These are phyloP conservation scores for Anolis carolinensis DNA, from an alignment of 2,113 vertebrate species.

Conservation along the genomic window DNA sequence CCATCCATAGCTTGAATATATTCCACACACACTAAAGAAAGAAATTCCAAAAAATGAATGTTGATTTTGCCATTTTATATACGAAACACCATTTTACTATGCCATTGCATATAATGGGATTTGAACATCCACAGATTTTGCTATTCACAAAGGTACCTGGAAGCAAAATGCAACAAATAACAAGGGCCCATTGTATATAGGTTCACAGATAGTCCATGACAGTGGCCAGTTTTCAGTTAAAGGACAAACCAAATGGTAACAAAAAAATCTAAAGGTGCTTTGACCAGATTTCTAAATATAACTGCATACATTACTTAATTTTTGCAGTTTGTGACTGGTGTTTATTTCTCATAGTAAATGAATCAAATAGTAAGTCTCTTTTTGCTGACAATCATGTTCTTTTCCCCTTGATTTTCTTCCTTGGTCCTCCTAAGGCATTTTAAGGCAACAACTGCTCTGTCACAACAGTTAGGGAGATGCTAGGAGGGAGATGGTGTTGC, in stretches of 20 bases:
- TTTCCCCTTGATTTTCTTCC: slow-evolving; percentile 4
- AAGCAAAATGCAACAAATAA: background rate
- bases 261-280: slow-evolving; percentile 47
- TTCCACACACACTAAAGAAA: no score
- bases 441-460: slow-evolving; percentile 11
- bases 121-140: no score
- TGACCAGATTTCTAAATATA: slow-evolving; percentile 39
- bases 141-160: no score
- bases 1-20: no score
- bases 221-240: slow-evolving; percentile 47
- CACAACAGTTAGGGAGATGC: background rate
- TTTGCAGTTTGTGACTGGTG: slow-evolving; percentile 13
- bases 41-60: no score
- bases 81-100: no score
- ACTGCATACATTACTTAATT: slow-evolving; percentile 54
- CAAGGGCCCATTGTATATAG: slow-evolving; percentile 38
- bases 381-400: slow-evolving; percentile 49
- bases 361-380: slow-evolving; percentile 41
- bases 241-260: slow-evolving; percentile 66
- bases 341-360: slow-evolving; percentile 9
- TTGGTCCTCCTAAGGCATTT: background rate
- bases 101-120: no score
- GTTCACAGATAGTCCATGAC: slow-evolving; percentile 32
- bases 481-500: no score
- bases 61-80: no score